These are phyloP conservation scores for Mus caroli DNA, from an alignment of 2,797 vertebrate species.

Conservation along the genomic window DNA sequence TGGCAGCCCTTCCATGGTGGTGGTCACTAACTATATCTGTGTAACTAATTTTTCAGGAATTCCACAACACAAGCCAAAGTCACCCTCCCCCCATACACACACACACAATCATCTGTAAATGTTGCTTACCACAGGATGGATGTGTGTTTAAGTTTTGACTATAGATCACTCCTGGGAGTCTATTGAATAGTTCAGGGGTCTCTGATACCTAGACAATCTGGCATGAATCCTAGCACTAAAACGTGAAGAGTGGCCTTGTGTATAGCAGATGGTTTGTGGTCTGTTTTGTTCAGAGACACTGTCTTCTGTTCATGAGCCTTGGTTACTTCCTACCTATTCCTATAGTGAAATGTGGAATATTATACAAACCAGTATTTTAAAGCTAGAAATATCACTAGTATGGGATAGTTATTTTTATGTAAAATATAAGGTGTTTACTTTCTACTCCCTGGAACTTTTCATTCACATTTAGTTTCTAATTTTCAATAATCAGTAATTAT, in stretches of 20 bases:
- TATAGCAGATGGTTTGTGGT: background rate
- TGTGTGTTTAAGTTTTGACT: background rate
- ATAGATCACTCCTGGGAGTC: background rate
- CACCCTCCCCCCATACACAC: accelerated
- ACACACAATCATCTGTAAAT: background rate
- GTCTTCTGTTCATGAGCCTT: background rate
- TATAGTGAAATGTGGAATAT: background rate
- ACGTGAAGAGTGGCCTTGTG: background rate
- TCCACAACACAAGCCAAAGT: background rate
- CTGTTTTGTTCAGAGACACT: background rate
- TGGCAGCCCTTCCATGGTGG: background rate
- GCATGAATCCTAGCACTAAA: background rate
- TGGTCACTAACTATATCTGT: background rate
- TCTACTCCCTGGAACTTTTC: background rate
- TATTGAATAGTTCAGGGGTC: background rate
- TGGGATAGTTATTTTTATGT: background rate
- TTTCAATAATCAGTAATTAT: background rate
- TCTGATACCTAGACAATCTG: background rate
- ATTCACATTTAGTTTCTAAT: background rate
- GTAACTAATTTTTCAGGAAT: background rate
- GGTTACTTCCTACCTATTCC: background rate
- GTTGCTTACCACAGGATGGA: background rate
- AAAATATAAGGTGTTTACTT: background rate
- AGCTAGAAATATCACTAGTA: background rate
- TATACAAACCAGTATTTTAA: background rate